Evolutionary conservation across 1,140 invertebrate species (phyloP).

Genomic region (Pristionchus pacificus): DNA sequence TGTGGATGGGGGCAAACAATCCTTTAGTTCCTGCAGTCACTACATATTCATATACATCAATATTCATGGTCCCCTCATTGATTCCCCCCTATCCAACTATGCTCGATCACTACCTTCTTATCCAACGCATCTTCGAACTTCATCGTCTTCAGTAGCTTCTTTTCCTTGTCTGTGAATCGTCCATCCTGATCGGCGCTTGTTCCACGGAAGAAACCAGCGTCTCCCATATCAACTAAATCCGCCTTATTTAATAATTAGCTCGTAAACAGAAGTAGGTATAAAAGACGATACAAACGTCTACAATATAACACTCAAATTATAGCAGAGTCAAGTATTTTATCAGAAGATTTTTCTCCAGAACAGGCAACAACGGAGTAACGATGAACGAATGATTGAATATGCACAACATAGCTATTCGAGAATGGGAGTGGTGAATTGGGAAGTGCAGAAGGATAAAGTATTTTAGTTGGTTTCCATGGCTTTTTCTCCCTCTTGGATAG

Average conservation of each 20-base stretch:
- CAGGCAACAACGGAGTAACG: neutral
- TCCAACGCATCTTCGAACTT: constrained; percentile 87
- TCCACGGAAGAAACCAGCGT: constrained; percentile 68
- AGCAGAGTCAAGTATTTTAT: neutral
- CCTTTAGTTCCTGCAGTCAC: neutral
- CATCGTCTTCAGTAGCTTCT: constrained; percentile 97
- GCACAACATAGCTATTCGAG: neutral
- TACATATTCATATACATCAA: neutral
- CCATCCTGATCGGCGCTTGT: constrained; percentile 97
- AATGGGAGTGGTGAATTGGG: constrained; percentile 9
- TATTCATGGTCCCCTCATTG: neutral
- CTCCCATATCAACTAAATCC: constrained; percentile 34
- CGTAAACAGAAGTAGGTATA: too few species aligned
- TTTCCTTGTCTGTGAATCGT: constrained; percentile 96
- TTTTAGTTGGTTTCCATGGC: constrained; percentile 30
- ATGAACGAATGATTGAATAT: neutral
- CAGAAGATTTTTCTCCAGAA: neutral
- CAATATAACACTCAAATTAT: neutral
- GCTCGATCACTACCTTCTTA: constrained; percentile 70
- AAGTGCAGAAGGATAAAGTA: constrained; percentile 18
- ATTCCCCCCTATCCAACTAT: neutral
- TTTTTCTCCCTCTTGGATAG: constrained; percentile 26
- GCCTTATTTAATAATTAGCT: too few species aligned
- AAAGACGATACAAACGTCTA: too few species aligned
- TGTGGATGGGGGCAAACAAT: neutral